Base-by-base conservation (phyloP, 2,888 invertebrate species). In the Trichopria drosophilae region DNA sequence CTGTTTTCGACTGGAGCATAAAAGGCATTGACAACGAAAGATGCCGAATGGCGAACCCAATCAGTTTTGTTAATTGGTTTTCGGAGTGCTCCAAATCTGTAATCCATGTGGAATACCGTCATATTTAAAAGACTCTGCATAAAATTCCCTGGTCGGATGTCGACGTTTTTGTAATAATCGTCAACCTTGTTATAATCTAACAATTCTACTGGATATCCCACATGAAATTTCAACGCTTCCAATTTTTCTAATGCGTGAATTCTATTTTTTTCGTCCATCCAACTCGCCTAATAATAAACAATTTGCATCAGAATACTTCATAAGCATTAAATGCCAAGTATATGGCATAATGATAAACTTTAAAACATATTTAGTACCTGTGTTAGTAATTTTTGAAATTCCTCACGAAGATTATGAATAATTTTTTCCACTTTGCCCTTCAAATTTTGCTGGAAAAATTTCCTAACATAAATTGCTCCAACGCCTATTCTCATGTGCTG, bases 261-360 rank as follows among this genome's bases (percentile, higher is more conserved):
- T 40, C 85, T 84, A 0, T 95, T 95, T 59, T 80, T 77, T 0
- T 84, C 83, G 68, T 95, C 95, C 95, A 96, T 95, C 95, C 95
- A 96, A 37, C 87, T 86, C 9, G 93, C 61, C 69, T 69, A 9
- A 29, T 7, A 6, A 39, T 10, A 18, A n/a, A n/a, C n/a, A n/a
- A n/a, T n/a, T n/a, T n/a, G n/a, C n/a, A n/a, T n/a, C n/a, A n/a
- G n/a, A n/a, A n/a, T n/a, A n/a, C n/a, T n/a, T n/a, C n/a, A 1
- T 16, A 9, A 1, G 16, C 9, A 12, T 7, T 31, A 4, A 4
- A 2, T 9, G 9, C 10, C 3, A n/a, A 6, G 24, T 24, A 24
- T 24, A 24, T 39, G 26, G 13, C 19, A 41, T 19, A 15, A 40
- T 51, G 34, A 28, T 26, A 44, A 29, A 22, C 15, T 18, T 12